Evolutionary conservation across 2,888 invertebrate genomes (phyloP), one percentile per base, ranked within the genome.

Genomic region (Stenichneumon culpator): DNA sequence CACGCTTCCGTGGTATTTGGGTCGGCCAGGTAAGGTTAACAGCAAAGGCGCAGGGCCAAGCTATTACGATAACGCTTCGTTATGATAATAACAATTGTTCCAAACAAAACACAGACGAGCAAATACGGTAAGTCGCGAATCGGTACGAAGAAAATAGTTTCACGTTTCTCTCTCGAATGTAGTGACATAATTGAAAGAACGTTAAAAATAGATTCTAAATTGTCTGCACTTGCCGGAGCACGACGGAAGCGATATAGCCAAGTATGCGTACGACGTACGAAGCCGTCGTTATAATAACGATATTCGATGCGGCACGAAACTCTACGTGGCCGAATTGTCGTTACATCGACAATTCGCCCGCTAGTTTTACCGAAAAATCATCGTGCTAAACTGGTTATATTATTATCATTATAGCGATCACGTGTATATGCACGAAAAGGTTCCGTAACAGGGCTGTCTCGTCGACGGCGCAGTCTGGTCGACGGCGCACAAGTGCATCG

Each of bases 401-500:
- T 44, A 44, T 84, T 72, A 69, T 69, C 74, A 67, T 82, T 78
- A 69, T 78, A 60, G 36, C 39, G 28, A 82, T 84, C 84, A 82
- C 79, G 82, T 82, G 82, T 78, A 25, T 65, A 25, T 52, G 69
- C 73, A 60, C 67, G 65, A 28, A 19, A 67, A 68, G 47, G 65
- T 79, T 75, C 65, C 60, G 79, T 67, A 67, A 77, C 79, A 73
- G 72, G 54, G 63, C 69, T 68, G 72, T 67, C 60, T 69, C 57
- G 79, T 68, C 85, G 84, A 16, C 86, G 87, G 86, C 28, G 60
- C 82, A 87, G 72, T 67, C 60, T 65, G 67, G 79, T 68, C 85
- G 84, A 16, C 84, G 87, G 86, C 28, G 60, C 82, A 87, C 79
- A 77, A 86, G 83, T 86, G 57, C 65, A 77, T 36, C 65, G 69